A percentile compares a stretch with the other conserved stretches of the same genome.
Evolutionary conservation across 2,113 vertebrate genomes (phyloP).

Genomic region (Anarrhichthys ocellatus): DNA sequence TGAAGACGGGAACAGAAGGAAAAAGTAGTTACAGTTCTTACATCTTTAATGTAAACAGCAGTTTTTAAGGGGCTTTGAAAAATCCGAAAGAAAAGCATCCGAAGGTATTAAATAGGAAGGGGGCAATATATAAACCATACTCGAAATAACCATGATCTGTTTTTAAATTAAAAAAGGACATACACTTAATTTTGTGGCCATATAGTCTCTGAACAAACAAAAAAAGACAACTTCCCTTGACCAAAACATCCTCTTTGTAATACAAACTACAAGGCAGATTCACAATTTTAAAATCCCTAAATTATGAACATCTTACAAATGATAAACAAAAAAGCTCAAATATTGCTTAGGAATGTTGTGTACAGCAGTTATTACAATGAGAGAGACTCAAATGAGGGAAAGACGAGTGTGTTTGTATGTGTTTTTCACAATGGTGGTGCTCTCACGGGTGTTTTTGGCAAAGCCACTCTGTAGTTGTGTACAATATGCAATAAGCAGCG

Average conservation of each 20-base stretch:
- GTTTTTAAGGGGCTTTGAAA: constrained; percentile 81
- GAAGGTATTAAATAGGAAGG: constrained; percentile 79
- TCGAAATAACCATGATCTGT: constrained; percentile 73
- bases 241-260: constrained; percentile 66
- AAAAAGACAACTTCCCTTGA: constrained; percentile 67
- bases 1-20: constrained; percentile 34
- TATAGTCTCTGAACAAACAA: constrained; percentile 55
- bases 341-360: constrained; percentile 86
- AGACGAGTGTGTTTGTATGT: constrained; percentile 28
- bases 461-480: constrained; percentile 70
- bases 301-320: constrained; percentile 75
- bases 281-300: constrained; percentile 74
- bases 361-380: constrained; percentile 81
- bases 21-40: constrained; percentile 55
- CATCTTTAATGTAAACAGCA: constrained; percentile 88
- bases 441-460: constrained; percentile 48
- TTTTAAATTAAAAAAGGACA: constrained; percentile 79
- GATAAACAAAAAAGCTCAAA: constrained; percentile 72
- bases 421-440: constrained; percentile 47
- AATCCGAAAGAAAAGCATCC: constrained; percentile 76
- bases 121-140: constrained; percentile 79
- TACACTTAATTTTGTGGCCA: constrained; percentile 73
- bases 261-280: constrained; percentile 78
- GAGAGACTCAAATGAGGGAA: constrained; percentile 47
- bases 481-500: constrained; percentile 67